These are phyloP conservation scores for Cephalotes varians DNA, from an alignment of 2,888 invertebrate species.

Conservation along the genomic window DNA sequence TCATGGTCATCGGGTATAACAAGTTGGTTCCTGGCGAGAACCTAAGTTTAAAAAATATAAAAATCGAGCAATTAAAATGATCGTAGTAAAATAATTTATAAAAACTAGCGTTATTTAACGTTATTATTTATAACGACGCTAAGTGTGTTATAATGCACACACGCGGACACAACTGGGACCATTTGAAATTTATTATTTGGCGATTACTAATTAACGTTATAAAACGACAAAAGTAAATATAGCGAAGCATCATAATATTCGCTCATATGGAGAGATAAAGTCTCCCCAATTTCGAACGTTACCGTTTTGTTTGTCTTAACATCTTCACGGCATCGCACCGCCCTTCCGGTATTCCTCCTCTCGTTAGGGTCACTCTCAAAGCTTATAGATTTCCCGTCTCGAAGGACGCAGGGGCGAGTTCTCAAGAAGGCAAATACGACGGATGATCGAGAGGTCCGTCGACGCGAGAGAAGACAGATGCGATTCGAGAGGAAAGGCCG, in stretches of 20 bases:
- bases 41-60: background rate
- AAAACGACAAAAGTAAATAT: background rate
- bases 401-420: conserved; percentile 31
- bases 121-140: background rate
- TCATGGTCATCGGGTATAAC: conserved; percentile 27
- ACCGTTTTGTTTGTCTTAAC: conserved; percentile 54
- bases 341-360: conserved; percentile 36
- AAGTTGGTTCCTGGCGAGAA: background rate
- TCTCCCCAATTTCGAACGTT: conserved; percentile 27
- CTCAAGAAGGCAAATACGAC: conserved; percentile 54
- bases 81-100: background rate
- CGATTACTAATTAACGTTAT: background rate
- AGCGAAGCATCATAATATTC: background rate
- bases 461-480: conserved; percentile 67
- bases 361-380: conserved; percentile 38
- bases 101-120: background rate
- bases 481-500: conserved; percentile 44
- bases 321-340: conserved; percentile 34
- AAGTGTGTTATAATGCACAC: background rate
- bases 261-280: background rate
- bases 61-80: background rate
- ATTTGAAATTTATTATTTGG: background rate
- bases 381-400: conserved; percentile 52
- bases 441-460: conserved; percentile 66
- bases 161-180: background rate